A percentile compares a stretch with the other conserved stretches of the same genome.
These are phyloP conservation scores for Phasia obesa DNA, from an alignment of 2,888 invertebrate genomes.

Conservation along the genomic window DNA sequence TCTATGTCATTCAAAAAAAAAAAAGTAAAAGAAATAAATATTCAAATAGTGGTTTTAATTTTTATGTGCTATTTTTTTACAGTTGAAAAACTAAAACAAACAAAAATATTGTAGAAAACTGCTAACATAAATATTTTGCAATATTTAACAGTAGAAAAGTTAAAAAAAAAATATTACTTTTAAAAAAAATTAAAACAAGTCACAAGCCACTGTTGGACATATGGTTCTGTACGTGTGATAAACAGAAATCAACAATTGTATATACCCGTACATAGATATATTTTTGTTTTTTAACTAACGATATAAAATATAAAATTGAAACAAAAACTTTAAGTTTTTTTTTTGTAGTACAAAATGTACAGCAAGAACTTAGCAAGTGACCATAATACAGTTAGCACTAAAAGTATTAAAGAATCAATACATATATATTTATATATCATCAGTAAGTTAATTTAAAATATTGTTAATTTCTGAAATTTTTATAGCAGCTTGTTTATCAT, in stretches of 20 bases:
- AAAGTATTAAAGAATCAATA: too few relatives aligned
- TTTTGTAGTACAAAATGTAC: not conserved
- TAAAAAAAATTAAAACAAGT: not conserved
- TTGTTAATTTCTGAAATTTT: too few relatives aligned
- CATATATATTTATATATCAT: too few relatives aligned
- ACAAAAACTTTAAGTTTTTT: constrained; percentile 7
- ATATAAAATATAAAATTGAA: constrained; percentile 9
- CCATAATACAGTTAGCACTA: too few relatives aligned
- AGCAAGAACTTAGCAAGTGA: not conserved
- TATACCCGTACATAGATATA: too few relatives aligned
- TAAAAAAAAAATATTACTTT: constrained; percentile 4
- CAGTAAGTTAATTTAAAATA: too few relatives aligned
- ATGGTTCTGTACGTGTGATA: constrained; percentile 7
- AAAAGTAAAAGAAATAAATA: not conserved
- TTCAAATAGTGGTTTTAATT: constrained; percentile 12
- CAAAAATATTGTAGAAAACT: constrained; percentile 1
- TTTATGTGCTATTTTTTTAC: not conserved
- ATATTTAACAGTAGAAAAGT: constrained; percentile 24
- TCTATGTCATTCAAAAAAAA: constrained; percentile 5
- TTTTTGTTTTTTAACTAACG: not conserved
- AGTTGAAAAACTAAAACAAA: not conserved
- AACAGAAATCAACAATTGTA: constrained; percentile 13
- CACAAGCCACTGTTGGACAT: not conserved
- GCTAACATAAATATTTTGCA: not conserved
- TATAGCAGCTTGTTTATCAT: too few relatives aligned